Conservation (phyloP, 2,797 vertebrate genomes). For the Xenentodon cancila region DNA sequence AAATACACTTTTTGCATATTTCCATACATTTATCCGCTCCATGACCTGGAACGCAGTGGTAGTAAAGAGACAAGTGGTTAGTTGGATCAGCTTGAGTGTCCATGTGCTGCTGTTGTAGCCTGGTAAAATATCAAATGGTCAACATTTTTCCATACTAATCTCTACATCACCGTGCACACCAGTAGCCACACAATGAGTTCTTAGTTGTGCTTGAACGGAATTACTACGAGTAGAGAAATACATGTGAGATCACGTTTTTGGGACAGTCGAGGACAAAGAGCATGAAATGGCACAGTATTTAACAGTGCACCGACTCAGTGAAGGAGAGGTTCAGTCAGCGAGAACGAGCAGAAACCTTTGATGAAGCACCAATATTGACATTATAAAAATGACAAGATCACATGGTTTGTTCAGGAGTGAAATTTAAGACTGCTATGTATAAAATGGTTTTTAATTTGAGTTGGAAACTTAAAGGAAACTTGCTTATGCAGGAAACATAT, state of each 20-base stretch:
- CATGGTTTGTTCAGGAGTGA: background rate
- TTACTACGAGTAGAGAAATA: background rate
- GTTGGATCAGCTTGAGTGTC: slow-evolving; percentile 43
- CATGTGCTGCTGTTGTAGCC: slow-evolving; percentile 47
- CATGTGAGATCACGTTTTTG: slow-evolving; percentile 4
- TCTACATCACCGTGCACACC: slow-evolving; percentile 28
- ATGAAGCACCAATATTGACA: no score
- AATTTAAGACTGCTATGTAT: background rate
- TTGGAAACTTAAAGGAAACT: slow-evolving; percentile 16
- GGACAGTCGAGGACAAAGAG: slow-evolving; percentile 12
- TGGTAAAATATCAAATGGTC: slow-evolving; percentile 50
- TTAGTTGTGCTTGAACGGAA: slow-evolving; percentile 17
- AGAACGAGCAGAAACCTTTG: background rate
- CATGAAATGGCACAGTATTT: background rate
- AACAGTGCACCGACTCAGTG: no score
- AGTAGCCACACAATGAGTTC: slow-evolving; percentile 13
- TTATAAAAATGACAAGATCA: no score
- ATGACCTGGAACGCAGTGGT: slow-evolving; percentile 47
- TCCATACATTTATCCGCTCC: slow-evolving; percentile 52
- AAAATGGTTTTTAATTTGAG: slow-evolving; percentile 1
- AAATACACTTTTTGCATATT: slow-evolving; percentile 66
- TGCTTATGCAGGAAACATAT: slow-evolving; percentile 4
- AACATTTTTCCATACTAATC: slow-evolving; percentile 27
- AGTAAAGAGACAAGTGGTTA: slow-evolving; percentile 58
- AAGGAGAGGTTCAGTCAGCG: background rate